Base-by-base conservation (phyloP, 2,888 invertebrate genomes). In the Epinotia demarniana region DNA sequence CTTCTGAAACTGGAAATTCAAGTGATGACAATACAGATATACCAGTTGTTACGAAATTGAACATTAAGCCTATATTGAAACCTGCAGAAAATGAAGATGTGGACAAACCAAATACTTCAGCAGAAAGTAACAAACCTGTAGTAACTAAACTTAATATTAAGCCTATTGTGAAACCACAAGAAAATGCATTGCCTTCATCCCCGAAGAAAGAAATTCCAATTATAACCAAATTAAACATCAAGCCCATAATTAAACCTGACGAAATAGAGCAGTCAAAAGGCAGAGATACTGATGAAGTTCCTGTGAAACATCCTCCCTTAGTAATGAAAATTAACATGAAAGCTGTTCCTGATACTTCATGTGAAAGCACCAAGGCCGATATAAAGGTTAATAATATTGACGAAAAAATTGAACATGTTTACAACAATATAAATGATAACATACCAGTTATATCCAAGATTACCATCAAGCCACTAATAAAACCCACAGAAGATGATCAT, bases 41-140 rank as follows among this genome's bases (percentile, higher is more conserved):
- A 89, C 93, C 93, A 79, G 83, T 92, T 82, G 90, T 93, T 77
- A 94, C 94, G 80, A 95, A 95, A 88, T 85, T 95, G 67, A 95
- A 95, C 78, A 95, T 95, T 77, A 95, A 95, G 88, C 95, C 95
- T 3, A 89, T 95, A 76, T 78, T 90, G 67, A 93, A 90, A 83
- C 93, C 93, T 76, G 86, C 81, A 81, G 89, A 89, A 62, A 69
- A 77, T 69, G 85, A 89, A 64, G 89, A 88, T 69, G 78, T 82
- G 46, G 73, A 77, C 72, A 88, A 85, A 81, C 78, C 83, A 72
- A 85, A 85, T 81, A 79, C 78, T 57, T 78, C 77, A 62, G 84
- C 80, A 83, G 92, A 91, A 75, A 87, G 88, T 71, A 85, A 79
- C 82, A 89, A 92, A 83, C 92, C 92, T 81, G 82, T 90, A 79